Evolutionary conservation across 2,113 vertebrate species (phyloP).

Genomic region (Tenebrosternarchus preto): DNA sequence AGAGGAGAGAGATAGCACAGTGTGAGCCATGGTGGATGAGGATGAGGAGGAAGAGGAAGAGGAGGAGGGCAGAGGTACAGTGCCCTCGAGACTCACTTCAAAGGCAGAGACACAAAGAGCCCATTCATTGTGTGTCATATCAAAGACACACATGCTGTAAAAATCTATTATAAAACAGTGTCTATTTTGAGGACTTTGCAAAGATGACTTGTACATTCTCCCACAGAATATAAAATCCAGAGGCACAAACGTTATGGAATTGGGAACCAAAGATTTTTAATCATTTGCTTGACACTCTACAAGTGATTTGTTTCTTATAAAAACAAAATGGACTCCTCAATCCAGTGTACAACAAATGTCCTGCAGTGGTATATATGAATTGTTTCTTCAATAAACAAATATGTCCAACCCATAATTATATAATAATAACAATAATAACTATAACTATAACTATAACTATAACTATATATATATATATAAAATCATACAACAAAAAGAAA

Average conservation of each 20-base stretch:
- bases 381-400: background rate
- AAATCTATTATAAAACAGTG: slow-evolving; percentile 3
- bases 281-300: background rate
- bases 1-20: background rate
- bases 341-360: background rate
- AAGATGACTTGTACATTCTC: background rate
- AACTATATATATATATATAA: too few species aligned
- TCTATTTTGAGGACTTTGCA: background rate
- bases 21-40: background rate
- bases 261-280: background rate
- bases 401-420: too few species aligned
- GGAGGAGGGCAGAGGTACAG: background rate
- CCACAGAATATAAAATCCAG: background rate
- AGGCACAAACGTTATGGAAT: background rate
- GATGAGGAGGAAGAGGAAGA: slow-evolving; percentile 3
- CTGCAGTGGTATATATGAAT: background rate
- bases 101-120: slow-evolving; percentile 16
- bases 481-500: too few species aligned
- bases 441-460: too few species aligned
- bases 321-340: background rate
- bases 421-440: too few species aligned
- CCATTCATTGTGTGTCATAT: slow-evolving; percentile 1
- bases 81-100: slow-evolving; percentile 18
- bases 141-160: slow-evolving; percentile 10
- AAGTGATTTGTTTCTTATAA: background rate